These are phyloP conservation scores for Pseudochirops corinnae DNA, from an alignment of 2,797 vertebrate species.

Conservation along the genomic window DNA sequence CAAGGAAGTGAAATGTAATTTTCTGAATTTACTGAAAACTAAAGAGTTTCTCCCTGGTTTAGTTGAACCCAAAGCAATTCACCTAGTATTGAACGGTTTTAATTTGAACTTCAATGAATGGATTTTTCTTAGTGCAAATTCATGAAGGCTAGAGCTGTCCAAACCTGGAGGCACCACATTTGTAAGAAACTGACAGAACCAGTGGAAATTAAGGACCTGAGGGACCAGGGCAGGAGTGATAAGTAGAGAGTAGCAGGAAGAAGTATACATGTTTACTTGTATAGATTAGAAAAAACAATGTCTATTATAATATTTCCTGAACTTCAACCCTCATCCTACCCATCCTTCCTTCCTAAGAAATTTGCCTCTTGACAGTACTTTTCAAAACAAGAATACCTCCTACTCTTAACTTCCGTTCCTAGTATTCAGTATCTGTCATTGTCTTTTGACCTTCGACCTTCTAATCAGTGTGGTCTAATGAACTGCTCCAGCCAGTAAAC, in stretches of 20 bases:
- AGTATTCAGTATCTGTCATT: neutral
- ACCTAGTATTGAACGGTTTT: conserved; percentile 69
- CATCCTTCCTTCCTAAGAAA: conserved; percentile 22
- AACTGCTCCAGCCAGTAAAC: neutral
- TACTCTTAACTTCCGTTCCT: neutral
- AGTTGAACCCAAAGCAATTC: conserved; percentile 66
- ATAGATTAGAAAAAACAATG: neutral
- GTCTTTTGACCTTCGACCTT: neutral
- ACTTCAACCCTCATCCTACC: neutral
- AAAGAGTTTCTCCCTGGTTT: conserved; percentile 67
- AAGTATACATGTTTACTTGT: neutral
- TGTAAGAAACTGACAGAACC: conserved; percentile 67
- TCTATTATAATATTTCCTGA: neutral
- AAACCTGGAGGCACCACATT: conserved; percentile 73
- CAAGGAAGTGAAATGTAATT: conserved; percentile 77
- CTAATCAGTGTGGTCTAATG: neutral
- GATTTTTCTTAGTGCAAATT: conserved; percentile 62
- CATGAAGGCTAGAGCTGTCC: conserved; percentile 66
- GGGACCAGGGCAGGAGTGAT: conserved; percentile 41
- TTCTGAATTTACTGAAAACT: conserved; percentile 74
- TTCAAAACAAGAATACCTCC: neutral
- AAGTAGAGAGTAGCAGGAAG: neutral
- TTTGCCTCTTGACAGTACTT: neutral
- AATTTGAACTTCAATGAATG: conserved; percentile 67
- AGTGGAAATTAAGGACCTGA: conserved; percentile 32